These are phyloP conservation scores for Actias luna DNA, from an alignment of 2,888 invertebrate species.

Conservation along the genomic window DNA sequence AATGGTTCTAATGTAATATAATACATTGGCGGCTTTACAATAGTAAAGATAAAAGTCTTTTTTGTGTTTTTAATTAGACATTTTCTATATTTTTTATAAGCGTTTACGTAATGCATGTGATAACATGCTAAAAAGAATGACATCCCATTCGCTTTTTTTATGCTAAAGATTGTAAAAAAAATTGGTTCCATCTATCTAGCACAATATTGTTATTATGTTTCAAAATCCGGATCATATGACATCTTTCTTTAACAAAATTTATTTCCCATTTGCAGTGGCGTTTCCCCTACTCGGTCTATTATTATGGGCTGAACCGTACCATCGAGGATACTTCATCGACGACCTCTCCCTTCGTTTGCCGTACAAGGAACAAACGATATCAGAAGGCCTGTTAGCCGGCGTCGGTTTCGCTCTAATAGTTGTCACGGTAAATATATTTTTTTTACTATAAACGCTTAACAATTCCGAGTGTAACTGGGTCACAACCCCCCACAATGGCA, in stretches of 20 bases:
- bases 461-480: no score
- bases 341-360: constrained; percentile 94
- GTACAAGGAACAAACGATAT: constrained; percentile 87
- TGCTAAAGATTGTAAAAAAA: no score
- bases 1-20: no score
- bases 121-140: no score
- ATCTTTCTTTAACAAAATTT: neutral
- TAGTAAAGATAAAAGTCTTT: no score
- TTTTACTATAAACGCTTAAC: no score
- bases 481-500: no score
- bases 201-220: neutral
- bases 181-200: neutral
- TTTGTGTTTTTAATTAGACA: no score
- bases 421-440: constrained; percentile 46
- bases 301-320: constrained; percentile 85
- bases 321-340: constrained; percentile 94
- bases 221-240: neutral
- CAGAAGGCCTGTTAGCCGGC: constrained; percentile 85
- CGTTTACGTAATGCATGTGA: no score
- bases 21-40: no score
- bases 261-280: constrained; percentile 83
- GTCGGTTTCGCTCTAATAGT: constrained; percentile 82
- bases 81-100: no score
- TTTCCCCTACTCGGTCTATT: constrained; percentile 85
- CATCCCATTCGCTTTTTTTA: no score